A percentile compares a stretch with the other conserved stretches of the same genome.
phyloP scores from a whole-genome alignment of 2,113 vertebrate species.

The Zosterops lateralis region DNA sequence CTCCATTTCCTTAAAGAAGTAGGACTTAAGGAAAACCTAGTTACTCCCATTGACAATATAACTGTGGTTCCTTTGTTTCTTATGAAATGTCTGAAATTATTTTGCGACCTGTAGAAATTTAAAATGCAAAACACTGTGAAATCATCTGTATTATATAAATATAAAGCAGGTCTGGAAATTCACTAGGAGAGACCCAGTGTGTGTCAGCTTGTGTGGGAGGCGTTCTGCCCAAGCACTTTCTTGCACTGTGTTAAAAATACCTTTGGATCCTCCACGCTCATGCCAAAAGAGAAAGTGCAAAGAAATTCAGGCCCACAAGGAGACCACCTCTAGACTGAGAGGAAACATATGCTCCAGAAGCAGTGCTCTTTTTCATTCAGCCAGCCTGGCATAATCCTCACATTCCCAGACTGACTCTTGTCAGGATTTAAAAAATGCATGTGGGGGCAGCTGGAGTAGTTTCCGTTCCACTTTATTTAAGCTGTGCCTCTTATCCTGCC shows the following conservation, averaged over 20 bases:
- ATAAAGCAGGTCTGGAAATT: background rate
- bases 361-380: background rate
- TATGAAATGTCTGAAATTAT: background rate
- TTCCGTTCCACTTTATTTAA: conserved; percentile 55
- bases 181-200: background rate
- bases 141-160: background rate
- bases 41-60: background rate
- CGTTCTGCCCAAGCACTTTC: background rate
- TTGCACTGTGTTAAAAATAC: background rate
- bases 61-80: background rate
- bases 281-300: conserved; percentile 26
- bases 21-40: background rate
- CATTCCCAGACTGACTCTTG: conserved; percentile 57
- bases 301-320: conserved; percentile 28
- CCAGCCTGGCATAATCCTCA: conserved; percentile 48
- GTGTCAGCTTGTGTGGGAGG: background rate
- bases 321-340: conserved; percentile 49
- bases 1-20: background rate
- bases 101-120: background rate
- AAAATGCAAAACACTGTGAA: background rate
- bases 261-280: background rate
- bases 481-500: conserved; percentile 12
- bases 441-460: conserved; percentile 44
- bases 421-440: conserved; percentile 37
- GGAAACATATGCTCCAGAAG: conserved; percentile 51